phyloP scores from a whole-genome alignment of 2,113 vertebrate species.

The Genyomyrus donnyi region DNA sequence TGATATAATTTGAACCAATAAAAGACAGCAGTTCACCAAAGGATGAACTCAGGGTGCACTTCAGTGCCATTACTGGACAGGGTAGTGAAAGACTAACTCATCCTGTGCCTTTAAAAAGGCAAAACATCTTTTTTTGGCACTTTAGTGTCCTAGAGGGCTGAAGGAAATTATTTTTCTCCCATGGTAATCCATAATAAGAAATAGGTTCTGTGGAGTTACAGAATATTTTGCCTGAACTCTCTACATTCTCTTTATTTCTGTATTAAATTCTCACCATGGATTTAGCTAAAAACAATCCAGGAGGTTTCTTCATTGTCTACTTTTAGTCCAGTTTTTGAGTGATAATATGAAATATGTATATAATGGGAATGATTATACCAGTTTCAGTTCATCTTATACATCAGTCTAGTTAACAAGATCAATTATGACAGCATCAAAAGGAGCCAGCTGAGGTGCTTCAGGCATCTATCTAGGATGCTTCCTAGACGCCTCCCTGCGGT shows the following conservation, averaged over 20 bases:
- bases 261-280: not conserved
- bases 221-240: conserved; percentile 1
- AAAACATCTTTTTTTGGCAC: not conserved
- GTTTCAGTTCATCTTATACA: not conserved
- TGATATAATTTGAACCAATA: not conserved
- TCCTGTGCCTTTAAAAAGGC: not conserved
- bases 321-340: not conserved
- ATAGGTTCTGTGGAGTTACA: not conserved
- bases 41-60: not conserved
- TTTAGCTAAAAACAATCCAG: not conserved
- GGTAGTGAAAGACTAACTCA: not conserved
- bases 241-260: not conserved
- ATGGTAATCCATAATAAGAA: not conserved
- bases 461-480: not conserved
- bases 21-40: not conserved
- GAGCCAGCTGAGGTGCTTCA: not conserved
- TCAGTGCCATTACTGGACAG: not conserved
- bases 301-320: not conserved
- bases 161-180: not conserved
- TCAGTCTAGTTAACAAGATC: not conserved
- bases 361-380: not conserved
- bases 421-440: not conserved
- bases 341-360: not conserved
- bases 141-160: not conserved
- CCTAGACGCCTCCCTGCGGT: not conserved